These are phyloP conservation scores for Hymenochirus boettgeri DNA, from an alignment of 2,113 vertebrate genomes.

Conservation along the genomic window DNA sequence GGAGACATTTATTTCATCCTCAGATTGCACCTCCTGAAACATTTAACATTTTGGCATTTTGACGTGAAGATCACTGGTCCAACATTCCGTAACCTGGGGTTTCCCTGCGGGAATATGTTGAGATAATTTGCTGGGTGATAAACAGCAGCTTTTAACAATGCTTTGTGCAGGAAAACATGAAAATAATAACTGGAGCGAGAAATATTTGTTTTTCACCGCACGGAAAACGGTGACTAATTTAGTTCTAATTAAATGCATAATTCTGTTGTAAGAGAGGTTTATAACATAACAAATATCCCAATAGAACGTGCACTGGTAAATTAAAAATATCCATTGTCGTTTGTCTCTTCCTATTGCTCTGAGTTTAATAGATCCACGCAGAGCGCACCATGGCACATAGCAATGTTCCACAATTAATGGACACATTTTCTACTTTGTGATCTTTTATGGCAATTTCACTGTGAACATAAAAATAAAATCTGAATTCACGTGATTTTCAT, in stretches of 20 bases:
- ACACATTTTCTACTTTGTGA: background rate
- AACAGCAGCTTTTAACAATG: slow-evolving; percentile 9
- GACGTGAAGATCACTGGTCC: slow-evolving; percentile 1
- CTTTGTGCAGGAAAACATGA: slow-evolving; percentile 10
- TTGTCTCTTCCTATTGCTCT: background rate
- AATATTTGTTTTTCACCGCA: background rate
- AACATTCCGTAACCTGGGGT: slow-evolving; percentile 9
- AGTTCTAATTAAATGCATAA: slow-evolving; percentile 30
- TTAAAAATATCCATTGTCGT: slow-evolving; percentile 25
- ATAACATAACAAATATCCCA: slow-evolving; percentile 2
- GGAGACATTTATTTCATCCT: too few species aligned
- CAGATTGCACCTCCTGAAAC: too few species aligned
- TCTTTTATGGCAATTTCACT: too few species aligned
- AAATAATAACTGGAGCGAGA: slow-evolving; percentile 4
- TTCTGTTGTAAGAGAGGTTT: slow-evolving; percentile 17
- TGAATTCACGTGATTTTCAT: too few species aligned
- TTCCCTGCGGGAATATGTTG: slow-evolving; percentile 18
- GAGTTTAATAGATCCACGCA: background rate
- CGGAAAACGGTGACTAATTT: slow-evolving; percentile 24
- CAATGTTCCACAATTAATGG: background rate
- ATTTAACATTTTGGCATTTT: too few species aligned
- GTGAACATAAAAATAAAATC: too few species aligned
- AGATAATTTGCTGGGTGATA: background rate
- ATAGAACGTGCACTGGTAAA: slow-evolving; percentile 10
- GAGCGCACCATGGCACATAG: background rate